Conservation (phyloP, 2,888 invertebrate species). For the Melanophora roralis region DNA sequence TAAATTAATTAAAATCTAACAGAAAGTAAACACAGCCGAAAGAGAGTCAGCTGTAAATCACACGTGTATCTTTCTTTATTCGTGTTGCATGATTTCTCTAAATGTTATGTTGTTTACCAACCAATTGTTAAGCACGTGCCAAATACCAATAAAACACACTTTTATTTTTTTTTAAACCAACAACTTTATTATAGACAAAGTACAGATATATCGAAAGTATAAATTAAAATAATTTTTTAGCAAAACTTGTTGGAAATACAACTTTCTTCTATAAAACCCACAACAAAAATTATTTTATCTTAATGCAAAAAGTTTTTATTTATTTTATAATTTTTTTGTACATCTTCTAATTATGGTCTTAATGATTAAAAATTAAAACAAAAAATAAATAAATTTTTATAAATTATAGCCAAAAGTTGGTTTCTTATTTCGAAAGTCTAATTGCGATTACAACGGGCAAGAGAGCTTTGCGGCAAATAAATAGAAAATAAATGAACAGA, state of each 20-base stretch:
- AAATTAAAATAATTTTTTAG: too few species aligned
- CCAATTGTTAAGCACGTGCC: constrained; percentile 47
- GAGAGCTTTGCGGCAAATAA: too few species aligned
- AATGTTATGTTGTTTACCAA: not conserved
- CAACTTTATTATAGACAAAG: not conserved
- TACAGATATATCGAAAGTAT: not conserved
- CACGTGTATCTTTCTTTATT: not conserved
- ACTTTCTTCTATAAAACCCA: not conserved
- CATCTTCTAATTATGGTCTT: not conserved
- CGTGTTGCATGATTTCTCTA: constrained; percentile 3
- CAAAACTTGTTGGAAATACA: too few species aligned
- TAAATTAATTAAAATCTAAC: too few species aligned
- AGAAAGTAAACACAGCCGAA: too few species aligned
- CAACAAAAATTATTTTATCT: constrained; percentile 32
- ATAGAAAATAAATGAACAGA: not conserved
- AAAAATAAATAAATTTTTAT: not conserved
- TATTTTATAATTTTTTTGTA: constrained; percentile 21
- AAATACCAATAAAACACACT: not conserved
- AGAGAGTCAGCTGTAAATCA: not conserved
- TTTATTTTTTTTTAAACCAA: not conserved
- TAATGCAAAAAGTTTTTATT: constrained; percentile 46
- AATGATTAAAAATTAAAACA: constrained; percentile 36
- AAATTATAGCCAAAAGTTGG: constrained; percentile 42
- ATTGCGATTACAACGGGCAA: too few species aligned
- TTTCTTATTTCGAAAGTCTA: not conserved